Evolutionary conservation across 2,888 invertebrate species (phyloP).

Genomic region (Diarsia dahlii): DNA sequence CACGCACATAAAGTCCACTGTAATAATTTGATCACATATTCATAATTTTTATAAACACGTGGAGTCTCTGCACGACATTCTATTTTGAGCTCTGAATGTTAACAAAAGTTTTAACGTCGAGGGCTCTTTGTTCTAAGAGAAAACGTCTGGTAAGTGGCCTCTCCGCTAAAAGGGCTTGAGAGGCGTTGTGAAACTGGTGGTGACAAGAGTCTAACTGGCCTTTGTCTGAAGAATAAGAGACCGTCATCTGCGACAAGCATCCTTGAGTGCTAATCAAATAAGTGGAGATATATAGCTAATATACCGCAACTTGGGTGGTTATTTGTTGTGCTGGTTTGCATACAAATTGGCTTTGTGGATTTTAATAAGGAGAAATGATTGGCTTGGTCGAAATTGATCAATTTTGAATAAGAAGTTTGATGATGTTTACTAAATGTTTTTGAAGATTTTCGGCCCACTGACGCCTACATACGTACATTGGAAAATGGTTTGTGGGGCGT

Average conservation of each 20-base stretch:
- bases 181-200: conserved; percentile 51
- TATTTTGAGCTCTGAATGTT: conserved; percentile 49
- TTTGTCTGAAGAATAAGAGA: conserved; percentile 64
- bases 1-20: conserved; percentile 35
- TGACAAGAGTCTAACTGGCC: conserved; percentile 62
- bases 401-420: neutral
- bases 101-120: conserved; percentile 73
- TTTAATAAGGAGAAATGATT: neutral
- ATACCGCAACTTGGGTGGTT: neutral
- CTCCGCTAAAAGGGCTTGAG: conserved; percentile 68
- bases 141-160: conserved; percentile 70
- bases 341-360: neutral
- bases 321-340: conserved; percentile 7
- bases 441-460: neutral
- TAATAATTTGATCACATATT: neutral
- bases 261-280: conserved; percentile 38
- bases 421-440: neutral
- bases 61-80: neutral
- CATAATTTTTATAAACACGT: conserved; percentile 11
- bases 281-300: conserved; percentile 26
- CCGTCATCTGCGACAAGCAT: conserved; percentile 32
- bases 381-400: neutral
- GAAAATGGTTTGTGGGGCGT: no score
- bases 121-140: conserved; percentile 70
- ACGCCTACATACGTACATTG: neutral